Conservation (phyloP, 2,797 vertebrate species). For the Chelonia mydas region DNA sequence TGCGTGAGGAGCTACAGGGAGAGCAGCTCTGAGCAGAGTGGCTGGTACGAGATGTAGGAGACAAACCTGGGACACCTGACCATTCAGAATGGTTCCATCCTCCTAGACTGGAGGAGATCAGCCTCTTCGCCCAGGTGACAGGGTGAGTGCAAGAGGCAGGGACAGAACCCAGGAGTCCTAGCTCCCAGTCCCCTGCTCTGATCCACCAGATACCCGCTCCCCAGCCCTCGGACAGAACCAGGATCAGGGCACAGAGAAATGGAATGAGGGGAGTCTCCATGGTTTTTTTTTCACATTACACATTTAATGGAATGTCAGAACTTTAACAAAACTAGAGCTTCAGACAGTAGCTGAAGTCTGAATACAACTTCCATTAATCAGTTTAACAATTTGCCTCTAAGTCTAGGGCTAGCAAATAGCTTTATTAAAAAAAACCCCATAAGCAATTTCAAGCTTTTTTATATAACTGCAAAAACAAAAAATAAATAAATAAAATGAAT, state of each 20-base stretch:
- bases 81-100: background rate
- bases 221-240: background rate
- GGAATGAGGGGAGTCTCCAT: background rate
- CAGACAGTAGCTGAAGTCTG: conserved; percentile 67
- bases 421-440: conserved; percentile 33
- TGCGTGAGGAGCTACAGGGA: background rate
- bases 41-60: background rate
- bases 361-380: conserved; percentile 53
- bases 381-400: conserved; percentile 33
- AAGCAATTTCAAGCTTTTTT: conserved; percentile 60
- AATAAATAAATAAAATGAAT: conserved; percentile 75
- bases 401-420: conserved; percentile 9
- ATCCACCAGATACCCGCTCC: too few species aligned
- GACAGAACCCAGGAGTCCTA: background rate
- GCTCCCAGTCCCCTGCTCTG: background rate
- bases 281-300: conserved; percentile 63
- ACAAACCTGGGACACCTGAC: background rate
- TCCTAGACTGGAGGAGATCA: background rate
- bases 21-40: background rate
- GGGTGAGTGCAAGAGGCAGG: background rate
- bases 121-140: background rate
- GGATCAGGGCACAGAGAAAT: background rate
- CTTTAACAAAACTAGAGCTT: conserved; percentile 67
- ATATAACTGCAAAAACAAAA: conserved; percentile 73
- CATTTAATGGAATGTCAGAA: conserved; percentile 74